Conservation (phyloP, 2,797 vertebrate species). For the Psittacula echo region DNA sequence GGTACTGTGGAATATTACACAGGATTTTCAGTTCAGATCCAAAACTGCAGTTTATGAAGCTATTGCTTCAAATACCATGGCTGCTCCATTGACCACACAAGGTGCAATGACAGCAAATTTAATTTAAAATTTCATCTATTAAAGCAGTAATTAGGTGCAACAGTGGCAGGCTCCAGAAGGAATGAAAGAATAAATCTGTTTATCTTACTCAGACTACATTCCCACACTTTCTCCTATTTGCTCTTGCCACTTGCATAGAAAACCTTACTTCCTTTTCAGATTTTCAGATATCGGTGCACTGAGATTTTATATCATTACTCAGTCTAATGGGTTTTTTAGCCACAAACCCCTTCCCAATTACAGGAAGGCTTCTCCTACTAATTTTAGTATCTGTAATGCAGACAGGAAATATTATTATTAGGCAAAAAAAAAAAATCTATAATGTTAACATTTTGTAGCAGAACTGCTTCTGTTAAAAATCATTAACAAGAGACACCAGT, state of each 20-base stretch:
- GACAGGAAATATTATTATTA: not conserved
- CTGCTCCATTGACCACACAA: not conserved
- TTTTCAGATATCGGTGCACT: not conserved
- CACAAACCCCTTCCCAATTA: not conserved
- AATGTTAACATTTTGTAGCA: not conserved
- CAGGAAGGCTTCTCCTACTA: not conserved
- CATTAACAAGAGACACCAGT: not conserved
- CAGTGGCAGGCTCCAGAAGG: not conserved
- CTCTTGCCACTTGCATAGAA: not conserved
- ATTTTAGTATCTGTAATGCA: not conserved
- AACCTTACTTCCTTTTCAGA: not conserved
- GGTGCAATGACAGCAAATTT: not conserved
- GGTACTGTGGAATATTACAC: not conserved
- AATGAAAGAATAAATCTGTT: not conserved
- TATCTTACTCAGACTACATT: not conserved
- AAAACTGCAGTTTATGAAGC: not conserved
- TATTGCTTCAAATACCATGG: not conserved
- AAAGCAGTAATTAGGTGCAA: not conserved
- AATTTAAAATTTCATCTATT: not conserved
- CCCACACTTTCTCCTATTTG: not conserved
- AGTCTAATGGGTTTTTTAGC: not conserved
- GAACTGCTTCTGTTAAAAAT: not conserved
- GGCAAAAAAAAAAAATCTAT: not conserved
- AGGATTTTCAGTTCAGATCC: not conserved
- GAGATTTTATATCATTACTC: not conserved